Percentiles rank a stretch among this genome's conserved stretches.
Conservation (phyloP, 2,797 vertebrate genomes). For the Huso huso region DNA sequence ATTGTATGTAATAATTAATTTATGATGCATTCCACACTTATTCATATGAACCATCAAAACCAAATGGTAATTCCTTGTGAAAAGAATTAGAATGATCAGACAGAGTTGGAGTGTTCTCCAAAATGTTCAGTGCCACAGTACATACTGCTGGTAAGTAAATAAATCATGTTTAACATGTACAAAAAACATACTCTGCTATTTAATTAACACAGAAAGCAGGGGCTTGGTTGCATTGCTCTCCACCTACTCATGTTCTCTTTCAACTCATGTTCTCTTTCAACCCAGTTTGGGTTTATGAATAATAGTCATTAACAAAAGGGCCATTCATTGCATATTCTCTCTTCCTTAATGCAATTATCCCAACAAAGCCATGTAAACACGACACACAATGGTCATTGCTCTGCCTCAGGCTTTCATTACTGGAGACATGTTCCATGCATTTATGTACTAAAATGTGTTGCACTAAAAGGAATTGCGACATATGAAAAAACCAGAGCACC, state of each 20-base stretch:
- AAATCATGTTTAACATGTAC: background rate
- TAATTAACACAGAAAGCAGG: background rate
- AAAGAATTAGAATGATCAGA: too few species aligned
- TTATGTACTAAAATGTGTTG: conserved; percentile 28
- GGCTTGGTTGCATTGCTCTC: conserved; percentile 30
- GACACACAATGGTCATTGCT: conserved; percentile 29
- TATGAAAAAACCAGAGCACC: too few species aligned
- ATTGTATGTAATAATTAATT: too few species aligned
- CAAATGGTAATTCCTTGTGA: too few species aligned
- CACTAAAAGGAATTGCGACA: background rate
- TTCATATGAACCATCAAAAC: too few species aligned
- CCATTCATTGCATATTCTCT: conserved; percentile 54
- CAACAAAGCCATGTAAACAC: conserved; percentile 62
- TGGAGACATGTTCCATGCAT: conserved; percentile 31
- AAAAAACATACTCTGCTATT: background rate
- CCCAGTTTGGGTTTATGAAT: conserved; percentile 61
- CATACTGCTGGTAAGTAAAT: too few species aligned
- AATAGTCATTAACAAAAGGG: conserved; percentile 60
- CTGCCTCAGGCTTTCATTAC: conserved; percentile 30
- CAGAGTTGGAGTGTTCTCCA: too few species aligned
- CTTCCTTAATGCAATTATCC: conserved; percentile 54
- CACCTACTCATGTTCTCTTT: conserved; percentile 45
- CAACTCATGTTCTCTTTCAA: conserved; percentile 46
- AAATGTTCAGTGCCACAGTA: too few species aligned
- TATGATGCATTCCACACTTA: too few species aligned